Conservation (phyloP, 2,888 invertebrate genomes). For the Lasioglossum villosulum region DNA sequence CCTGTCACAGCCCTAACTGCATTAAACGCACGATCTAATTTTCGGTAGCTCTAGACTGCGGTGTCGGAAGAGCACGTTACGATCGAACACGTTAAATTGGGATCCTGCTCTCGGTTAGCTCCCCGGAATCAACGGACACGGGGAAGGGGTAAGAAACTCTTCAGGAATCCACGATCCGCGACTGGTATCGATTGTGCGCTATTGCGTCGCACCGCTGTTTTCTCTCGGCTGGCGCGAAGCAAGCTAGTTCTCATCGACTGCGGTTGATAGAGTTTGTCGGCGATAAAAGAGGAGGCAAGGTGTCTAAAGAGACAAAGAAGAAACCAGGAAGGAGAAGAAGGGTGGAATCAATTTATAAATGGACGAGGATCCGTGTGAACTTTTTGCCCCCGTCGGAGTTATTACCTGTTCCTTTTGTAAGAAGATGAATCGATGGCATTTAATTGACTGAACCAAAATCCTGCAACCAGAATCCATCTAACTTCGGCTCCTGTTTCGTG, state of each 20-base stretch:
- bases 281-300: constrained; percentile 39
- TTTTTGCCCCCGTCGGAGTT: background rate
- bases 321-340: background rate
- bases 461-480: background rate
- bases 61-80: background rate
- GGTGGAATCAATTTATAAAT: constrained; percentile 69
- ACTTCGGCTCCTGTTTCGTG: background rate
- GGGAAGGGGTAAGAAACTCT: background rate
- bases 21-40: background rate
- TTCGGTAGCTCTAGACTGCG: background rate
- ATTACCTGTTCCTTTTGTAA: constrained; percentile 17
- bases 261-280: constrained; percentile 70
- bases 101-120: background rate
- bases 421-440: constrained; percentile 24
- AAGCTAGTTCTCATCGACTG: constrained; percentile 71
- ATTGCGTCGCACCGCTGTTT: constrained; percentile 14
- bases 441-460: constrained; percentile 14
- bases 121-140: background rate
- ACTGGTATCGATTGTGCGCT: constrained; percentile 21
- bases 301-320: background rate
- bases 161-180: background rate
- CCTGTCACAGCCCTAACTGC: background rate
- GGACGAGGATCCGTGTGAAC: constrained; percentile 22
- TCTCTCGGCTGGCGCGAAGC: constrained; percentile 40
- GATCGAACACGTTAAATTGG: background rate